Evolutionary conservation across 1,140 invertebrate genomes (phyloP), one percentile per base, ranked within the genome.

Genomic region (Drosophila lacertosa): DNA sequence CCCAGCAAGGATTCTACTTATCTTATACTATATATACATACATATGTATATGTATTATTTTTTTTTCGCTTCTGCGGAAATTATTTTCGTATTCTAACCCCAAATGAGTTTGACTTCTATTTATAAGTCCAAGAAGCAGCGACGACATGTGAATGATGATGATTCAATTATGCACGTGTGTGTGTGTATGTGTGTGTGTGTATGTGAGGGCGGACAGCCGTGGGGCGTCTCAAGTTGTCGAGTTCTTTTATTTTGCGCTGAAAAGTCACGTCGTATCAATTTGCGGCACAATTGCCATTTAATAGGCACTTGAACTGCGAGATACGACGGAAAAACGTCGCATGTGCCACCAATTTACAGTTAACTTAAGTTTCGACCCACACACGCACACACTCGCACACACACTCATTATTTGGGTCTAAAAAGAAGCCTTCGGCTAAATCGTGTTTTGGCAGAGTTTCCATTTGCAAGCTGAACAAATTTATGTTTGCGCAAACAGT

Each of bases 221-320:
- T 65, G 77, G 72, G 53, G 59, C 64, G 83, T 83, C 83, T 86
- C 84, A 74, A 89, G 78, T 89, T n/a, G n/a, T n/a, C n/a, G 75
- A 71, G 65, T 71, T 64, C 47, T 60, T 76, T 55, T 80, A 42
- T 65, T 73, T 88, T 88, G 82, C 44, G 74, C 65, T 57, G 57
- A 82, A 89, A 89, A 89, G 86, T 89, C 86, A 89, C 86, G 86
- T 89, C 74, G 74, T 73, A 89, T 81, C 80, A 89, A 89, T 89
- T 89, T 89, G 74, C 67, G 59, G 81, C 74, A 86, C 80, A 89
- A 89, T 89, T 89, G 86, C 86, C 67, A 82, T 86, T 89, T 86
- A 89, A 89, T 89, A 89, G 80, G 77, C 84, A 79, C 84, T 89
- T 80, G 72, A 84, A 73, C 63, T 79, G 48, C 55, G 74, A 74